Conservation (phyloP, 2,888 invertebrate genomes). For the Cryptocephalus primarius region DNA sequence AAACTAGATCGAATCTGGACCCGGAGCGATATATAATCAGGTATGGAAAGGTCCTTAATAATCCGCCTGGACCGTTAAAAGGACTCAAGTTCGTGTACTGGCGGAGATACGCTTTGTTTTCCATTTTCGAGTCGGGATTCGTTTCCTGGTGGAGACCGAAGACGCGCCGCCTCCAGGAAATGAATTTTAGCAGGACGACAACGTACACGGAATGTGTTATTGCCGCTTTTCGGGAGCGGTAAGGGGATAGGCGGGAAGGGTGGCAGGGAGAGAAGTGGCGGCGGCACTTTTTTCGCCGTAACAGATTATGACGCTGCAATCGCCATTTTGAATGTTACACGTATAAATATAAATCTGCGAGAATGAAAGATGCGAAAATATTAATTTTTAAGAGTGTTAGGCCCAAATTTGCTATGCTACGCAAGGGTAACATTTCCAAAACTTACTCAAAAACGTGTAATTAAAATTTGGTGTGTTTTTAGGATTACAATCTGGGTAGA, state of each 20-base stretch:
- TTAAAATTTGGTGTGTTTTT: too few relatives aligned
- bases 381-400: too few relatives aligned
- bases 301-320: too few relatives aligned
- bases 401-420: too few relatives aligned
- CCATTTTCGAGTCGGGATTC: constrained; percentile 33
- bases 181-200: constrained; percentile 33
- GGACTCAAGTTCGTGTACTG: constrained; percentile 1
- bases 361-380: too few relatives aligned
- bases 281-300: background rate
- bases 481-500: too few relatives aligned
- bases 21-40: background rate
- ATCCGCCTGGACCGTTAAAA: background rate
- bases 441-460: too few relatives aligned
- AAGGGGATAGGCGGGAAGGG: constrained; percentile 11
- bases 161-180: constrained; percentile 35
- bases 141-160: constrained; percentile 34
- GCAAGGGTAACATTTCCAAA: too few relatives aligned
- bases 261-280: background rate
- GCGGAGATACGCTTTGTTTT: constrained; percentile 28
- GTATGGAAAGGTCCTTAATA: constrained; percentile 4
- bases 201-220: constrained; percentile 1
- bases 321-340: too few relatives aligned
- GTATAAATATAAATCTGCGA: too few relatives aligned
- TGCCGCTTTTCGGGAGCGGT: too few relatives aligned
- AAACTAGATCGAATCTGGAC: background rate